Conservation (phyloP, 2,797 vertebrate species). For the Fratercula arctica region DNA sequence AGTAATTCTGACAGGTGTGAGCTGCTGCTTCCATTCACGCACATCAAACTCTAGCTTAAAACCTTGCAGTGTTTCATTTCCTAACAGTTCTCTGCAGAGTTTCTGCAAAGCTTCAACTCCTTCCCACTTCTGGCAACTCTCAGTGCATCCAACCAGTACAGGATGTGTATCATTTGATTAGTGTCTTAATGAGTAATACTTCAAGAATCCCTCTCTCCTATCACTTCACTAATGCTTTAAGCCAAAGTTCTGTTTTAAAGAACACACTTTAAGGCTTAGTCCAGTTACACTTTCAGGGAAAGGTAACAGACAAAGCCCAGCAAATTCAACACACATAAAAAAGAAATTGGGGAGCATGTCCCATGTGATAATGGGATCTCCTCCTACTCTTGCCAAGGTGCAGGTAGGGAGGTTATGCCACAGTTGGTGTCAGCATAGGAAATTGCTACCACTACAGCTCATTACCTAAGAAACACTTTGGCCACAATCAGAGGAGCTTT, state of each 20-base stretch:
- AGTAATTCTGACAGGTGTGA: background rate
- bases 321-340: background rate
- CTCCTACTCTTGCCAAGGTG: background rate
- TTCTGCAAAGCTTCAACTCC: slow-evolving; percentile 18
- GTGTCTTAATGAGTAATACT: slow-evolving; percentile 1
- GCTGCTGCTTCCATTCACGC: background rate
- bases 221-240: background rate
- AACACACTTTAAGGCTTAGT: background rate
- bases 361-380: background rate
- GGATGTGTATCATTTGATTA: slow-evolving; percentile 11
- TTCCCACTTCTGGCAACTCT: background rate
- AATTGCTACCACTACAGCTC: background rate
- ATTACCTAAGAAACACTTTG: background rate
- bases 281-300: background rate
- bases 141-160: background rate
- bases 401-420: background rate
- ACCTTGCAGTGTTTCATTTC: slow-evolving; percentile 3
- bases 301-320: background rate
- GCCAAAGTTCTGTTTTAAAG: background rate
- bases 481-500: background rate
- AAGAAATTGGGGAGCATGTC: background rate
- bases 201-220: background rate
- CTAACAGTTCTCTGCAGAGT: background rate
- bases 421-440: background rate
- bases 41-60: background rate